Percentiles rank a stretch among this genome's conserved stretches.
Evolutionary conservation across 2,888 invertebrate species (phyloP).

Genomic region (Sarcophaga carnaria): DNA sequence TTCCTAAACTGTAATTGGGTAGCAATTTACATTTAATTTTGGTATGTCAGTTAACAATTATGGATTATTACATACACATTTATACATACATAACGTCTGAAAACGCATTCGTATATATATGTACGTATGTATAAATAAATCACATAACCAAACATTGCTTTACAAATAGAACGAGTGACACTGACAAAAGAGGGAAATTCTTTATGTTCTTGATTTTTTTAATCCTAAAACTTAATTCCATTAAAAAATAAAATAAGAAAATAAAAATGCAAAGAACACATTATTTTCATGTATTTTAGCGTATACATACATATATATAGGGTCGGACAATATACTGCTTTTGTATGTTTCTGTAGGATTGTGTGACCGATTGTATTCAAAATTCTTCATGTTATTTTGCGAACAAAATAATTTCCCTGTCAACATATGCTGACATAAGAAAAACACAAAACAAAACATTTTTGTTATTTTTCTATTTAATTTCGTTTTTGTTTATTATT

Average conservation of each 20-base stretch:
- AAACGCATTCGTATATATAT: no score
- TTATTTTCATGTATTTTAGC: conserved; percentile 12
- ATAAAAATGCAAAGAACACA: conserved; percentile 20
- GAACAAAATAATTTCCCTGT: conserved; percentile 52
- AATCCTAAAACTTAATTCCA: background rate
- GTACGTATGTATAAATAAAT: conserved; percentile 35
- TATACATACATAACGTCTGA: no score
- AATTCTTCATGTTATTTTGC: background rate
- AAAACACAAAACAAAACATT: conserved; percentile 50
- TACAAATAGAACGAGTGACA: conserved; percentile 55
- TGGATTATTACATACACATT: no score
- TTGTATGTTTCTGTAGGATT: background rate
- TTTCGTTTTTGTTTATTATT: background rate
- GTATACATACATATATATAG: no score
- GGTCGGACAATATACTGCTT: background rate
- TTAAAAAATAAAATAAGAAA: conserved; percentile 28
- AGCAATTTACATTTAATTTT: no score
- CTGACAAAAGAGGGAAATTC: conserved; percentile 67
- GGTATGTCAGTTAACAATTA: no score
- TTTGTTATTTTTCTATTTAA: background rate
- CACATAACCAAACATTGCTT: conserved; percentile 39
- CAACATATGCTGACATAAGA: conserved; percentile 59
- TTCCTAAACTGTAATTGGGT: no score
- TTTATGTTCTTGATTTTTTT: conserved; percentile 18
- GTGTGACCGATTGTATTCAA: background rate